Evolutionary conservation across 2,113 vertebrate genomes (phyloP).

Genomic region (Genyomyrus donnyi): DNA sequence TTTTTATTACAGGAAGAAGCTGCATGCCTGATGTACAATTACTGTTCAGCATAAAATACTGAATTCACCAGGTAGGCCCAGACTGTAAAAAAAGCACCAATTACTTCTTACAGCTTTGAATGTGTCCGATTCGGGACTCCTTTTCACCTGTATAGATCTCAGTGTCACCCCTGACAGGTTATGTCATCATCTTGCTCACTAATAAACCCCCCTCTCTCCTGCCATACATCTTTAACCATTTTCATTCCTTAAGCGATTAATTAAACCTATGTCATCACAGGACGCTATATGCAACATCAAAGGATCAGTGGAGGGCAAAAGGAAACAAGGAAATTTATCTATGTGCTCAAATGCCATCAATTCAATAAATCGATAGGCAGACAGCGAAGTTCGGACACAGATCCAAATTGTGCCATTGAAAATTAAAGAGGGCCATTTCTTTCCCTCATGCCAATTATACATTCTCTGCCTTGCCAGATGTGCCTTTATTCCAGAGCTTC

Average conservation of each 20-base stretch:
- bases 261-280: not conserved
- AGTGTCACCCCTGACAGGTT: not conserved
- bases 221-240: not conserved
- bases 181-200: not conserved
- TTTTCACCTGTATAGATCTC: not conserved
- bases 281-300: constrained; percentile 4
- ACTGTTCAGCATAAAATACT: not conserved
- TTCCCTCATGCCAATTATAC: constrained; percentile 62
- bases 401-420: constrained; percentile 23
- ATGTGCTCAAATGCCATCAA: constrained; percentile 9
- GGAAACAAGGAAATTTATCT: constrained; percentile 17
- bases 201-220: not conserved
- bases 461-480: constrained; percentile 52
- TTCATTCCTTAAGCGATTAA: not conserved
- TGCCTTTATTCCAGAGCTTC: constrained; percentile 62
- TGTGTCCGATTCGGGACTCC: not conserved
- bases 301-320: not conserved
- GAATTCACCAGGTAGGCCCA: not conserved
- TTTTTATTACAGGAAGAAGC: not conserved
- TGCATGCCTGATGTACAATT: not conserved
- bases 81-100: not conserved
- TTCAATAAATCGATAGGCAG: constrained; percentile 19
- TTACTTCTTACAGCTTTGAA: not conserved
- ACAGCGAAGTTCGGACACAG: constrained; percentile 30
- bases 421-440: constrained; percentile 55